Base-by-base conservation (phyloP, 1,140 invertebrate genomes). In the Cyrtorhinus lividipennis region DNA sequence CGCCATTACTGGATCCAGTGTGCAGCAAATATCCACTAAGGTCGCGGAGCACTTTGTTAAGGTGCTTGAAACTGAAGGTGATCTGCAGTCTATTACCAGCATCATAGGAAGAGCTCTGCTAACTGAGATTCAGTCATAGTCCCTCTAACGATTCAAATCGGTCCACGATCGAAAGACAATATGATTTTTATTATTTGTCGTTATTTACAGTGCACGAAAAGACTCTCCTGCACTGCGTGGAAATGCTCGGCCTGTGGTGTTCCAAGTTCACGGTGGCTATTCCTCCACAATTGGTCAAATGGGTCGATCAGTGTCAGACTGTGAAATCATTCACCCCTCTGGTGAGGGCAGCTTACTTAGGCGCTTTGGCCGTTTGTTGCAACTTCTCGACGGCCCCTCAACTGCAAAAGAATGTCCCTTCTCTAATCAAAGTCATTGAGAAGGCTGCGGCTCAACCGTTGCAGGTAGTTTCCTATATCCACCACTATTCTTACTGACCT, bases 191-290 rank as follows among this genome's bases (percentile, higher is more conserved):
- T n/a, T n/a, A n/a, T n/a, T n/a, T n/a, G n/a, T n/a, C n/a, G n/a
- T n/a, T n/a, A n/a, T n/a, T n/a, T n/a, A n/a, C 69, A 80, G 87
- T 90, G 44, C 92, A 96, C 73, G 94, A 97, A 75, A 91, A 90
- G 68, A 93, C 90, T 1, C 73, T 95, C 24, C 82, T 88, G 64
- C 82, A 85, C 67, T 83, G 87, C 2, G 75, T 95, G 5, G 83
- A 89, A 67, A 86, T 87, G 80, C 80, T 95, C 72, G 77, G 82
- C 10, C 69, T 85, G 8, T 95, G 93, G 93, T 82, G 84, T 57
- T 68, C 73, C 2, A 85, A 85, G 69, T 83, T 89, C 65, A 74
- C 71, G 1, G 79, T 75, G n/a, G 75, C 81, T 64, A 75, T 90
- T 26, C 87, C 89, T 0, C 80, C 82, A 57, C 80, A 80, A 64